Evolutionary conservation across 2,888 invertebrate species (phyloP).

Genomic region (Anthrax anthrax): DNA sequence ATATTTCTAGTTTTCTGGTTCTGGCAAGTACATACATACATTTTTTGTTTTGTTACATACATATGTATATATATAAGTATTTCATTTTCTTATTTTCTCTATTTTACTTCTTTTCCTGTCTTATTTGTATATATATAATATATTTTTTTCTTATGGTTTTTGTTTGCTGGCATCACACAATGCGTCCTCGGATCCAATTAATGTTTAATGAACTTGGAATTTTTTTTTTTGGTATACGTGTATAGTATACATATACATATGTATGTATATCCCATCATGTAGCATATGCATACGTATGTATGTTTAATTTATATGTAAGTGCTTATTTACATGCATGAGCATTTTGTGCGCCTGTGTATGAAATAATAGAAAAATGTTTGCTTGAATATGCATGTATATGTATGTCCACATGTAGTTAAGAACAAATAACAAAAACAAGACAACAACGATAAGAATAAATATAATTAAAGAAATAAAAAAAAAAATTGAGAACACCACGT

Average conservation of each 20-base stretch:
- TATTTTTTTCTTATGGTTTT: neutral
- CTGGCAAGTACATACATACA: neutral
- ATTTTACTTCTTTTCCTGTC: neutral
- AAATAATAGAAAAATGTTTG: no score
- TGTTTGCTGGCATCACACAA: neutral
- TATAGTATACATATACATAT: neutral
- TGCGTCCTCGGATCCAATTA: constrained; percentile 9
- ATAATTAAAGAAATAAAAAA: neutral
- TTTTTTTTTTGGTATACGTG: neutral
- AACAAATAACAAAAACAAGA: neutral
- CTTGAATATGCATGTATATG: no score
- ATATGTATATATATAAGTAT: no score
- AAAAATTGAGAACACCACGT: neutral
- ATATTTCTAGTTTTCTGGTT: neutral
- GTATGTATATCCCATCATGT: no score
- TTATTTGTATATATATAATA: neutral
- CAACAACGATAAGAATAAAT: neutral
- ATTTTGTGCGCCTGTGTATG: constrained; percentile 1
- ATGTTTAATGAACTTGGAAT: constrained; percentile 11
- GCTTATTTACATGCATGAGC: neutral
- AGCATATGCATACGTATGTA: neutral
- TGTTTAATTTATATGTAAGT: neutral
- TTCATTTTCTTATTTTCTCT: neutral
- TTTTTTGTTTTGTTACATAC: no score
- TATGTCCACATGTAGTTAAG: constrained; percentile 4